phyloP scores from a whole-genome alignment of 1,140 invertebrate species.

The Nilaparvata lugens region DNA sequence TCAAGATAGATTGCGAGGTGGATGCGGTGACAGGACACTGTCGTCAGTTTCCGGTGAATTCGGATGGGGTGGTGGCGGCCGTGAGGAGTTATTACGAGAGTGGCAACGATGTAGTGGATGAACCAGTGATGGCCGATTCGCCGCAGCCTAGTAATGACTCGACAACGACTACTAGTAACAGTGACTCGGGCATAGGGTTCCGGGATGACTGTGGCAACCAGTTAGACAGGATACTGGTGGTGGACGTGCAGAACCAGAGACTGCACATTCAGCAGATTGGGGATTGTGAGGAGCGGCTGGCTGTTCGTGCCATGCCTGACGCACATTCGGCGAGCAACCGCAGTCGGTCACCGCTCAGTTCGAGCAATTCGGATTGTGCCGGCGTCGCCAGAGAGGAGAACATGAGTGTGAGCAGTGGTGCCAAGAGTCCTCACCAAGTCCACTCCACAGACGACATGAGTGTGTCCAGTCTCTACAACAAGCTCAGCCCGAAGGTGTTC shows the following conservation, averaged over 20 bases:
- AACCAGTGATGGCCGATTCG: slow-evolving; percentile 49
- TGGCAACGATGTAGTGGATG: slow-evolving; percentile 28
- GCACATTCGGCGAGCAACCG: slow-evolving; percentile 16
- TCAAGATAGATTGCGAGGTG: slow-evolving; percentile 66
- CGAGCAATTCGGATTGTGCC: slow-evolving; percentile 19
- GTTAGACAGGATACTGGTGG: slow-evolving; percentile 69
- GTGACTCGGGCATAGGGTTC: slow-evolving; percentile 90
- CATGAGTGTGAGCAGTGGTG: slow-evolving; percentile 28
- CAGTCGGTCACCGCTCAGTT: slow-evolving; percentile 28
- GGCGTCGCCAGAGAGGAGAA: slow-evolving; percentile 23
- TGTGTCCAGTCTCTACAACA: slow-evolving; percentile 28
- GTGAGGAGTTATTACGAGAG: slow-evolving; percentile 44
- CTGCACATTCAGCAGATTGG: slow-evolving; percentile 34
- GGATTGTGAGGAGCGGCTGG: slow-evolving; percentile 32
- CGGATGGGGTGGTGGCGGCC: slow-evolving; percentile 71
- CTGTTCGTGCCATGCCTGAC: slow-evolving; percentile 42
- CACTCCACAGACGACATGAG: slow-evolving; percentile 28
- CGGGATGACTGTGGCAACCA: slow-evolving; percentile 75
- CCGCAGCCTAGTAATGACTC: slow-evolving; percentile 74
- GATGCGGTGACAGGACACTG: slow-evolving; percentile 60
- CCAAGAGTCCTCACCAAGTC: slow-evolving; percentile 25
- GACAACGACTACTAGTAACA: slow-evolving; percentile 79
- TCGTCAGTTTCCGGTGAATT: slow-evolving; percentile 81
- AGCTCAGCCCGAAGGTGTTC: slow-evolving; percentile 50
- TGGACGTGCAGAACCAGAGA: slow-evolving; percentile 55